Evolutionary conservation across 2,113 vertebrate species (phyloP).

Genomic region (Mesoclemmys tuberculata): DNA sequence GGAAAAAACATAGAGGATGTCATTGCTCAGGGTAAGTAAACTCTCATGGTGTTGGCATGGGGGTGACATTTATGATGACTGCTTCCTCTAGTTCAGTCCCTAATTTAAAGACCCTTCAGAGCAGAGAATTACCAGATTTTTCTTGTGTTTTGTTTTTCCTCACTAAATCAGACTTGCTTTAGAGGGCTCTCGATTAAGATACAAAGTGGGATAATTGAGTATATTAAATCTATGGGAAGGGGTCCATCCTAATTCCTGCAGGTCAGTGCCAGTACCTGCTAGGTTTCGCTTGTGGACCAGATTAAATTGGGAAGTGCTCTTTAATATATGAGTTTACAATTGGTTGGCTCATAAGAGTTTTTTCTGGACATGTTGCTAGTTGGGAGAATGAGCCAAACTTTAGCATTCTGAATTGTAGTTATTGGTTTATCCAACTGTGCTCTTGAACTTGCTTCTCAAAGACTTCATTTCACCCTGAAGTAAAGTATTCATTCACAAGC

Average conservation of each 20-base stretch:
- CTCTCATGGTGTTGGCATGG: not conserved
- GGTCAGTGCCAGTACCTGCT: constrained; percentile 71
- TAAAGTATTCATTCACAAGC: not conserved
- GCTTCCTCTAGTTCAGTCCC: not conserved
- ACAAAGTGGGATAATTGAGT: not conserved
- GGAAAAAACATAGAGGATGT: constrained; percentile 95
- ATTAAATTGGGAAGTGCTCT: constrained; percentile 59
- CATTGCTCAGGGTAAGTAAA: constrained; percentile 90
- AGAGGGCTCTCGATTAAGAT: not conserved
- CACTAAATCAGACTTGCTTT: accelerated
- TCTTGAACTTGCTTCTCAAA: not conserved
- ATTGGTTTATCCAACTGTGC: not conserved
- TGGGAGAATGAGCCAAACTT: not conserved
- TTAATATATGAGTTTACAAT: constrained; percentile 19
- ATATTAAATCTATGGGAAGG: not conserved
- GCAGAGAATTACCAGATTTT: not conserved
- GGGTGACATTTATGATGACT: not conserved
- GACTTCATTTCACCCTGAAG: not conserved
- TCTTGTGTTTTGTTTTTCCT: no score
- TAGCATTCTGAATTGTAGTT: accelerated
- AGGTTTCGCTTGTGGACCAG: constrained; percentile 87
- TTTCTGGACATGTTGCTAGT: constrained; percentile 60
- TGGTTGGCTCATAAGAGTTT: constrained; percentile 49
- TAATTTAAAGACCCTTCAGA: not conserved
- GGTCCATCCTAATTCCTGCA: constrained; percentile 82